Evolutionary conservation across 2,797 vertebrate species (phyloP).

Genomic region (Pogonophryne albipinna): DNA sequence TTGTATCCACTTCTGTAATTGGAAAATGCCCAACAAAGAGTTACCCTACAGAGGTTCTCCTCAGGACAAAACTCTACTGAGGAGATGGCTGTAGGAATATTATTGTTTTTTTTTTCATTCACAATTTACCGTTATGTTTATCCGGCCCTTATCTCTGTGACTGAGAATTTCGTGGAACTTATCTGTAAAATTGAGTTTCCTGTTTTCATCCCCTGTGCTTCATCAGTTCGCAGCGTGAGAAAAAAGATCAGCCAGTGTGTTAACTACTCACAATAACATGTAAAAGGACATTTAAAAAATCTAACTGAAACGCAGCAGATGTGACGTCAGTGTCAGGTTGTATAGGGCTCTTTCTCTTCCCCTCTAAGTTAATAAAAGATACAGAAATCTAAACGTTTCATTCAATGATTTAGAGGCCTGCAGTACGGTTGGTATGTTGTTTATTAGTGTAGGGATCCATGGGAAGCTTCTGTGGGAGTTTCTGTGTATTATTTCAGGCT

Average conservation of each 20-base stretch:
- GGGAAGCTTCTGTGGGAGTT: slow-evolving; percentile 39
- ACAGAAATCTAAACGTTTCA: neutral
- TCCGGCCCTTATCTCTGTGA: neutral
- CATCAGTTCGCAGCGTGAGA: neutral
- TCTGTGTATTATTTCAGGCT: slow-evolving; percentile 48
- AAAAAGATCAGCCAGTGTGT: neutral
- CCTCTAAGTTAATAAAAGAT: neutral
- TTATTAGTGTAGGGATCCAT: slow-evolving; percentile 50
- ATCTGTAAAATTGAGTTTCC: slow-evolving; percentile 4
- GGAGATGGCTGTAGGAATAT: neutral
- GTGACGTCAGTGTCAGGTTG: neutral
- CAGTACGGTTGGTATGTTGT: slow-evolving; percentile 34
- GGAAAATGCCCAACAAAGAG: slow-evolving; percentile 30
- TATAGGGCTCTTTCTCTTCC: neutral
- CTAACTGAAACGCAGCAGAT: slow-evolving; percentile 5
- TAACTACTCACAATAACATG: neutral
- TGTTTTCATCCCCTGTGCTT: neutral
- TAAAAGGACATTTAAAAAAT: slow-evolving; percentile 3
- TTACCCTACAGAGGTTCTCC: slow-evolving; percentile 36
- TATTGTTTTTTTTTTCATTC: neutral
- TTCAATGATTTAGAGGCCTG: slow-evolving; percentile 12
- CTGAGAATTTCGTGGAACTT: neutral
- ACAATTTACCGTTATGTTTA: neutral
- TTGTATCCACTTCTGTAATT: slow-evolving; percentile 31
- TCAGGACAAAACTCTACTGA: slow-evolving; percentile 32